Conservation (phyloP, 2,113 vertebrate species). For the Heloderma charlesbogerti region DNA sequence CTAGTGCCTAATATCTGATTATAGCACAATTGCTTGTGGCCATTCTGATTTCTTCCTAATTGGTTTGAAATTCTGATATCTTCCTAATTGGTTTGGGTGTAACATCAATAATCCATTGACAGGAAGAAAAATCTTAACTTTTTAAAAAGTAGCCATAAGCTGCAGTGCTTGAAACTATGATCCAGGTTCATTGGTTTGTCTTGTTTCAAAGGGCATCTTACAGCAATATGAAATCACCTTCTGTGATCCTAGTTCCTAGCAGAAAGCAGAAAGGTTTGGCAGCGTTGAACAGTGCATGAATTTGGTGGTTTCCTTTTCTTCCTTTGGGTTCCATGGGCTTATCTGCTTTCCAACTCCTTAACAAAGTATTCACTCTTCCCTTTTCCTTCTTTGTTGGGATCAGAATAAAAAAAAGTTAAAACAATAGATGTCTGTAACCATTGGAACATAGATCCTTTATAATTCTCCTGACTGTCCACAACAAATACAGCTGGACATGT, state of each 20-base stretch:
- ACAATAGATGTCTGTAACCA: constrained; percentile 11
- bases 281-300: constrained; percentile 47
- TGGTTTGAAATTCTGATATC: constrained; percentile 27
- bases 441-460: constrained; percentile 21
- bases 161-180: constrained; percentile 48
- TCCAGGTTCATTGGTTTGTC: constrained; percentile 54
- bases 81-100: not conserved
- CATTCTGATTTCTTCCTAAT: constrained; percentile 17
- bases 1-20: not conserved
- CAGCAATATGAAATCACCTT: constrained; percentile 45
- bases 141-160: constrained; percentile 38
- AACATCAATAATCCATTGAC: constrained; percentile 49
- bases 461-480: constrained; percentile 24
- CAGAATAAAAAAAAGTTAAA: constrained; percentile 40
- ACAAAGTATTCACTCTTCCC: constrained; percentile 45
- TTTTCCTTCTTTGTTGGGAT: constrained; percentile 34
- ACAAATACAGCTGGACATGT: not conserved
- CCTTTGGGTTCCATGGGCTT: constrained; percentile 37
- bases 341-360: constrained; percentile 48
- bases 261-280: constrained; percentile 51
- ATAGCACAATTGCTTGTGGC: not conserved
- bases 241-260: constrained; percentile 48
- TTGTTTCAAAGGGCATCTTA: constrained; percentile 44
- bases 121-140: constrained; percentile 19
- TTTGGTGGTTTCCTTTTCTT: constrained; percentile 45